Base-by-base conservation (phyloP, 1,140 invertebrate species). In the Apis cerana region DNA sequence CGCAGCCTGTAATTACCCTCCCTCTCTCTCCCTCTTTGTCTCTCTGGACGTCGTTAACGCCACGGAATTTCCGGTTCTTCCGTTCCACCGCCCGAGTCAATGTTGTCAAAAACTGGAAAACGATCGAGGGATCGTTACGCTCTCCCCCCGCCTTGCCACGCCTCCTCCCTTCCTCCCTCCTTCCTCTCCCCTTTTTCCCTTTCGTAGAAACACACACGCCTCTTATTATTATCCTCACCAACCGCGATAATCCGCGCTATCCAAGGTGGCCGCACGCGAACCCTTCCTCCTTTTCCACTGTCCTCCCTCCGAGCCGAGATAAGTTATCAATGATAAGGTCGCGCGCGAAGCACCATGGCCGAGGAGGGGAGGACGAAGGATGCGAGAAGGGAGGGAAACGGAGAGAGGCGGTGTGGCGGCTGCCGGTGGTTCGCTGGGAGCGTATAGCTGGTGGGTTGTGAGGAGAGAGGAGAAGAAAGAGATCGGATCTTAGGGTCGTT, bases 241-340 rank as follows among this genome's bases (percentile, higher is more conserved):
- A 43, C 13, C 8, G 19, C 74, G 84, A 85, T 83, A 75, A 87
- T 83, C 75, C 65, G 48, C 50, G 71, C 54, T 72, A 83, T 80
- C 76, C 68, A 50, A 62, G 62, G 19, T 54, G 43, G 21, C 62
- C 75, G 50, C 72, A 77, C 68, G 81, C 81, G 59, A 87, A 72
- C 61, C 62, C 65, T 67, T 54, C 68, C 62, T 78, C 19, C 33
- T 2, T 33, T 3, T 4, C 48, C 11, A 43, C 17, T 43, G 9
- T 52, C 23, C 76, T 19, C 15, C 17, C 15, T 33, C 17, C 52
- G 4, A 58, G 43, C 15, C 52, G 17, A 72, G 52, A 43, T 62
- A 62, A 80, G 87, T 87, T 80, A 87, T 81, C 82, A 81, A 81
- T 75, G 86, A 88, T 79, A 88, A 82, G 78, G 82, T 80, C 74